Conservation (phyloP, 2,888 invertebrate species). For the Caenorhabditis wallacei region DNA sequence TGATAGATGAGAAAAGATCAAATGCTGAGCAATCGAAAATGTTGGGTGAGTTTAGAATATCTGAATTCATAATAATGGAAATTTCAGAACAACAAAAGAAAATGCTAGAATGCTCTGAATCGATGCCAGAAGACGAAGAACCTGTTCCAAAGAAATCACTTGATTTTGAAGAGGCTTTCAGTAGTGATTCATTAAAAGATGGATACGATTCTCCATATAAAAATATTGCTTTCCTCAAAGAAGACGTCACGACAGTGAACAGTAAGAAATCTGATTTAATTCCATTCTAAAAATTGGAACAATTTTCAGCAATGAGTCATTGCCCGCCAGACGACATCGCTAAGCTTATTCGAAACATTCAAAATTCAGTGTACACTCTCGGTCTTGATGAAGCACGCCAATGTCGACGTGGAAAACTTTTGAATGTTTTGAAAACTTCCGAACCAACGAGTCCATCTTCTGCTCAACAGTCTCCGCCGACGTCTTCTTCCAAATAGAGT, state of each 20-base stretch:
- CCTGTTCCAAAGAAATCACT: slow-evolving; percentile 54
- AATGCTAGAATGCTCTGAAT: slow-evolving; percentile 54
- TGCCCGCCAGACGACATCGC: slow-evolving; percentile 63
- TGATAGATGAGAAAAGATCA: slow-evolving; percentile 19
- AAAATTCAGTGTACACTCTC: slow-evolving; percentile 62
- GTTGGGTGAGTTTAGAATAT: slow-evolving; percentile 18
- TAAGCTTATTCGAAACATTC: slow-evolving; percentile 60
- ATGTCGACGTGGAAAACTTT: slow-evolving; percentile 61
- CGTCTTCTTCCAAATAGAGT: neutral
- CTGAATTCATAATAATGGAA: neutral
- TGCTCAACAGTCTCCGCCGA: neutral
- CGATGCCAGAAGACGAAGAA: slow-evolving; percentile 46
- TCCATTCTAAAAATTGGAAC: too few relatives aligned
- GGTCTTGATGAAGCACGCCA: slow-evolving; percentile 65
- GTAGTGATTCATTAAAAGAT: slow-evolving; percentile 4
- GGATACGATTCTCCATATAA: slow-evolving; percentile 57
- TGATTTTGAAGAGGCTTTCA: slow-evolving; percentile 59
- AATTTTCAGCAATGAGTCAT: slow-evolving; percentile 62
- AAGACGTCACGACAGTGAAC: slow-evolving; percentile 56
- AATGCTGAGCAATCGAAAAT: slow-evolving; percentile 19
- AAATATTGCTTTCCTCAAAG: slow-evolving; percentile 54
- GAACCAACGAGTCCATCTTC: neutral
- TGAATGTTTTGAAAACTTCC: slow-evolving; percentile 35
- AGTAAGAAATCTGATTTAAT: slow-evolving; percentile 17
- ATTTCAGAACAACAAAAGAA: slow-evolving; percentile 46